Conservation (phyloP, 2,797 vertebrate genomes). For the Cichlasoma orientale region DNA sequence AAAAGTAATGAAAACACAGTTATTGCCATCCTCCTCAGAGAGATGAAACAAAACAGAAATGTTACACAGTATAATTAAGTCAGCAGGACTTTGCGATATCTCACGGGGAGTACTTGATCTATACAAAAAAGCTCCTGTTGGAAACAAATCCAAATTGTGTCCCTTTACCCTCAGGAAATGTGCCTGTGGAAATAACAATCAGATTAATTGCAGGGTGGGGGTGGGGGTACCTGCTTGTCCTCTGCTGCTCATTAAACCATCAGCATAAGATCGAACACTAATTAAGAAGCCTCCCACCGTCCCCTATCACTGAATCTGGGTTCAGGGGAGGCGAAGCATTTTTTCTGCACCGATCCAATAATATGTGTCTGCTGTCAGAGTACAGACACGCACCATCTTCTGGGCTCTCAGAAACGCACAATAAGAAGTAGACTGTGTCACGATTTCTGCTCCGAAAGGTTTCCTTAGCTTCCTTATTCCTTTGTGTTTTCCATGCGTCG, state of each 20-base stretch:
- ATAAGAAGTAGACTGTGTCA: not conserved
- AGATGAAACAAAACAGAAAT: conserved; percentile 29
- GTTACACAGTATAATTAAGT: conserved; percentile 26
- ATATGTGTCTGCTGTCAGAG: not conserved
- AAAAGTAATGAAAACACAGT: conserved; percentile 25
- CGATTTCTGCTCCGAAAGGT: no score
- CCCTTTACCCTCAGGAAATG: conserved; percentile 44
- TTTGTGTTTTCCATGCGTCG: not conserved
- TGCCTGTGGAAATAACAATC: conserved; percentile 55
- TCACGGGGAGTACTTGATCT: conserved; percentile 24
- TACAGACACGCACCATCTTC: not conserved
- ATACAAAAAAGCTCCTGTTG: conserved; percentile 41
- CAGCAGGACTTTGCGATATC: conserved; percentile 27
- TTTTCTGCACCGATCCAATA: conserved; percentile 2
- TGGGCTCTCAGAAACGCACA: not conserved
- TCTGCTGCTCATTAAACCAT: conserved; percentile 62
- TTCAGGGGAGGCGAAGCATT: conserved; percentile 2
- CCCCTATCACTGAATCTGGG: not conserved
- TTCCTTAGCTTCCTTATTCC: not conserved
- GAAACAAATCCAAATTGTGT: conserved; percentile 54
- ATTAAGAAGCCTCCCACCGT: conserved; percentile 49
- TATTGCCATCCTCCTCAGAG: not conserved
- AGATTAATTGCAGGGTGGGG: conserved; percentile 45
- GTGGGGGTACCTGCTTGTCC: not conserved
- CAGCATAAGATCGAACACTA: conserved; percentile 66